Base-by-base conservation (phyloP, 92 coral and sea anemone genomes). In the Parazoanthus swiftii region DNA sequence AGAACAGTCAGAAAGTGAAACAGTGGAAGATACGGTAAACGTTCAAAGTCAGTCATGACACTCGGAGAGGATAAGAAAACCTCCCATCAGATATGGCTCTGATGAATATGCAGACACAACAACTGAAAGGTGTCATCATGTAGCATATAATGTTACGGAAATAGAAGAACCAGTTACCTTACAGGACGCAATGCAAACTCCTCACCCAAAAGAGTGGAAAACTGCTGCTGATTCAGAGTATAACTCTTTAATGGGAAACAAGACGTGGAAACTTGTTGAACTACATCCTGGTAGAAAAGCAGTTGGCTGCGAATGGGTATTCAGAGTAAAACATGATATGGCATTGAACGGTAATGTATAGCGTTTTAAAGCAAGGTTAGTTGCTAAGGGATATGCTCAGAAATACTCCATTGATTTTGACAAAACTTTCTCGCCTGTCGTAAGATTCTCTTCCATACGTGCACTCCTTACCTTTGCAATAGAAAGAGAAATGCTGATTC, bases 371-470 rank as follows among this genome's bases (percentile, higher is more conserved):
- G 90, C 88, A 65, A 66, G 93, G 9, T 89, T 91, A 33, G 93
- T 85, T 79, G 91, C 94, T 59, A 89, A 89, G 70, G 88, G 94
- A 42, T 85, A 86, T 71, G 85, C 90, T 77, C 92, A 85, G 90
- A 85, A 89, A 82, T 89, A 85, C 42, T 89, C 79, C 13, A 89
- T 86, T 65, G 93, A 88, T 71, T 85, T 77, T 58, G 91, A 85
- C 37, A 92, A 89, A 59, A 85, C 86, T 18, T 85, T 88, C 63
- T 86, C 75, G n/a, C 88, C 91, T 85, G 91, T 80, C 54, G 33
- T 29, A 29, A 29, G 33, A 29, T 29, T 29, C 33, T 29, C 33
- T 29, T 29, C 33, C 33, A 29, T 92, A 46, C 89, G 90, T 39
- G 21, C 82, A 58, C 26, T 89, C 76, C 35, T 89, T 26, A 91